Percentiles rank a stretch among this genome's conserved stretches.
phyloP scores from a whole-genome alignment of 2,113 vertebrate genomes.

The Microtus montanus region DNA sequence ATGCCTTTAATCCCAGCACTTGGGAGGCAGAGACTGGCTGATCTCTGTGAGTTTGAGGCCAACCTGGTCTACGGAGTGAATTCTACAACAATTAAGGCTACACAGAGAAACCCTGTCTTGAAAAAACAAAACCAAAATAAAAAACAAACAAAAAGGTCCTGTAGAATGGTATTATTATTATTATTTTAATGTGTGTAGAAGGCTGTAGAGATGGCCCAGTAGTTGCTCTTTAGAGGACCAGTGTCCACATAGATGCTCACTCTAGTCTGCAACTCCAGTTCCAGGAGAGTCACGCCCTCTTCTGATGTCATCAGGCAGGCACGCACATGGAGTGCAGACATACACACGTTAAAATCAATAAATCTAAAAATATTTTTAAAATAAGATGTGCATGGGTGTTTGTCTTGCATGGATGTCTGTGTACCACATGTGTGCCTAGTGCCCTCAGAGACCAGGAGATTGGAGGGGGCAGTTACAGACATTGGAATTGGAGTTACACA shows the following conservation, averaged over 20 bases:
- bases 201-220: neutral
- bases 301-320: neutral
- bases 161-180: neutral
- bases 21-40: neutral
- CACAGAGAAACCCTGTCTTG: no score
- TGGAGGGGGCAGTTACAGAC: neutral
- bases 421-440: neutral
- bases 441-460: neutral
- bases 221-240: neutral
- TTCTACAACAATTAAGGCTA: neutral
- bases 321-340: rapidly evolving
- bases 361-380: neutral
- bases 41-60: neutral
- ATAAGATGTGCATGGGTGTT: neutral
- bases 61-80: neutral
- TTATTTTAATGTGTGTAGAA: neutral
- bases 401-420: neutral
- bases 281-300: neutral
- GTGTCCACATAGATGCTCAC: no score
- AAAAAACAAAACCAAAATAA: neutral
- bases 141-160: neutral
- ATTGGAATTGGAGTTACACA: neutral
- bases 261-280: no score
- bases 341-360: neutral
- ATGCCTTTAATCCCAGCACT: neutral